A percentile compares a stretch with the other conserved stretches of the same genome.
Evolutionary conservation across 2,888 invertebrate genomes (phyloP).

Genomic region (Meliscaeva auricollis): DNA sequence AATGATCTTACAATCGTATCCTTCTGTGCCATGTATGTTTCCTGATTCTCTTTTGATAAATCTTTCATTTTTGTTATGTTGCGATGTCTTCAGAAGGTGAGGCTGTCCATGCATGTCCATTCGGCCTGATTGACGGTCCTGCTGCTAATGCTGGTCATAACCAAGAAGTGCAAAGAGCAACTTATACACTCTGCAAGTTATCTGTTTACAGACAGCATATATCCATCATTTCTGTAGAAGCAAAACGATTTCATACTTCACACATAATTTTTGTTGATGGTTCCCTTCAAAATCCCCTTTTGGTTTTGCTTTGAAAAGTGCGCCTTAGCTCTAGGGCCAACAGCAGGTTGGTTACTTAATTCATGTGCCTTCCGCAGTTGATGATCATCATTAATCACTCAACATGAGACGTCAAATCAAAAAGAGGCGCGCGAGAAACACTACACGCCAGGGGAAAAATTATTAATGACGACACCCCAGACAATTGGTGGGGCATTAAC

Average conservation of each 20-base stretch:
- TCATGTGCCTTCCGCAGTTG: constrained; percentile 73
- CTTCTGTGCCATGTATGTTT: constrained; percentile 46
- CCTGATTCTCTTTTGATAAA: constrained; percentile 51
- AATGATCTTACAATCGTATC: constrained; percentile 62
- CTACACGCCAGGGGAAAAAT: constrained; percentile 65
- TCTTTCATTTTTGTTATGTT: constrained; percentile 31
- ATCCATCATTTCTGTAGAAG: constrained; percentile 78
- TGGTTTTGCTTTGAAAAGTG: constrained; percentile 76
- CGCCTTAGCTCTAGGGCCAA: constrained; percentile 72
- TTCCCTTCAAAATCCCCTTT: constrained; percentile 75
- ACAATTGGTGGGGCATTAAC: constrained; percentile 45
- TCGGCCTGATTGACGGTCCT: constrained; percentile 44
- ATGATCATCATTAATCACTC: constrained; percentile 83
- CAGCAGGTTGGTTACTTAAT: constrained; percentile 74
- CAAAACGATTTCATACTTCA: constrained; percentile 81
- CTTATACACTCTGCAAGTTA: constrained; percentile 56
- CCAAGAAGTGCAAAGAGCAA: constrained; percentile 45
- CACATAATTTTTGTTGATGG: constrained; percentile 76
- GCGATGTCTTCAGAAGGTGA: constrained; percentile 26
- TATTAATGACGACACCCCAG: constrained; percentile 73
- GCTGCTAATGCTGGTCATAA: constrained; percentile 36
- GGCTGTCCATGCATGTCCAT: constrained; percentile 3
- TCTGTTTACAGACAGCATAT: constrained; percentile 54
- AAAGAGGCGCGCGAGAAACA: constrained; percentile 77
- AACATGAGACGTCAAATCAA: constrained; percentile 81